Evolutionary conservation across 2,113 vertebrate species (phyloP).

Genomic region (Nycticorax nycticorax): DNA sequence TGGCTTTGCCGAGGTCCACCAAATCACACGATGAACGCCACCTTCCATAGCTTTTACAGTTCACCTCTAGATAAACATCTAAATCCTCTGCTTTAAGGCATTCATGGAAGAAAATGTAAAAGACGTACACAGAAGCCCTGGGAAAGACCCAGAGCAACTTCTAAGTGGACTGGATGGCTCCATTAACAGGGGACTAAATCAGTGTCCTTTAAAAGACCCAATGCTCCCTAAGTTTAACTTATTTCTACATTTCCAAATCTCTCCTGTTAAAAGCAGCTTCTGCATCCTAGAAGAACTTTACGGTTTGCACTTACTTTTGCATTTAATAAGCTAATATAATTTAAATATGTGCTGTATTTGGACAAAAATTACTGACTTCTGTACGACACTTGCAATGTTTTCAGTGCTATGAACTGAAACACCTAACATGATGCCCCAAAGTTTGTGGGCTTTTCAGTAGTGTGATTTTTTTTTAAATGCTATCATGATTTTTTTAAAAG

Average conservation of each 20-base stretch:
- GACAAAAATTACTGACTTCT: background rate
- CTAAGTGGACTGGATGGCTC: background rate
- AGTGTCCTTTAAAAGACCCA: background rate
- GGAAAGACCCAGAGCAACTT: background rate
- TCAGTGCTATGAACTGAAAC: background rate
- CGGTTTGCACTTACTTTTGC: background rate
- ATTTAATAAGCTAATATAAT: conserved; percentile 3
- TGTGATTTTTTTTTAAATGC: background rate
- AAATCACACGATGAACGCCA: background rate
- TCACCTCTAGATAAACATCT: background rate
- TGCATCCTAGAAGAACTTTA: background rate
- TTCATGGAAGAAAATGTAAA: conserved; percentile 17
- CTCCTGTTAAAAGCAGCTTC: conserved; percentile 4
- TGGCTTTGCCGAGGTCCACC: background rate
- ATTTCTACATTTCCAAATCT: background rate
- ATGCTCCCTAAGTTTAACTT: background rate
- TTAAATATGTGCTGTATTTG: background rate
- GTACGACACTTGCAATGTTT: background rate
- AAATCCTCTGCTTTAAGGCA: conserved; percentile 16
- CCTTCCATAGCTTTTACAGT: background rate
- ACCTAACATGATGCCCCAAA: background rate
- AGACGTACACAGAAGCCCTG: background rate
- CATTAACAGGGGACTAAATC: background rate
- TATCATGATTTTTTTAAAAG: background rate
- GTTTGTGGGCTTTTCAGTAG: background rate